Evolutionary conservation across 2,113 vertebrate species (phyloP), one percentile per base, ranked within the genome.

Genomic region (Passer domesticus): DNA sequence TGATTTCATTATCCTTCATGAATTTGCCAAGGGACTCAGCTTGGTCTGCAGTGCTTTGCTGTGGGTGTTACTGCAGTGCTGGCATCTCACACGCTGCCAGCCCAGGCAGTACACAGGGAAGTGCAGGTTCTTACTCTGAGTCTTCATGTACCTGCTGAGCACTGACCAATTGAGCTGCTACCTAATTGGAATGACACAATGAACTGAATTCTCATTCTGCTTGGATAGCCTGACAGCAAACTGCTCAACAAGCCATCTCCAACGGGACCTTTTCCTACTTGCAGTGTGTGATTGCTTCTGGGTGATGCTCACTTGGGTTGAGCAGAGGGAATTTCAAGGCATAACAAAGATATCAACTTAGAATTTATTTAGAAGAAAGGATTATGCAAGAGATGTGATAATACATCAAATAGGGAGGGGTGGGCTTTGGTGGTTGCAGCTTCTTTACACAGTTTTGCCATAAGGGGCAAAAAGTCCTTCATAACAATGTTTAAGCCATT

Each of bases 1-100:
- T 89, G 39, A 83, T 94, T 96, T 92, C 85, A 43, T 91, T 89
- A 91, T 69, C 72, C 91, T 91, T 95, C 74, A 41, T 92, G 86
- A 92, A 86, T 96, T 96, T 94, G 91, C 69, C 79, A 58, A 31
- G 94, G 92, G 95, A 83, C 77, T 52, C 8, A 5, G 62, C 35
- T 9, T 83, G 75, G 43, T 86, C 83, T 95, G 24, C 64, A 50
- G 22, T 72, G 55, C 50, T 74, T 27, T 69, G 78, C 55, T 69
- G 31, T 44, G 63, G 59, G n/a, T 79, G 47, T 47, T 70, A 6
- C 17, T 62, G 5, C 46, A 46, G 64, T 31, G 18, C 31, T 76
- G 72, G 44, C 37, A 67, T 76, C 59, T 60, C 64, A 50, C 79
- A 39, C 11, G 3, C 22, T 63, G 28, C 33, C 33, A 30, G 53